Percentiles rank a stretch among this genome's conserved stretches.
Evolutionary conservation across 2,888 invertebrate genomes (phyloP).

Genomic region (Alloscopus bannaensis): DNA sequence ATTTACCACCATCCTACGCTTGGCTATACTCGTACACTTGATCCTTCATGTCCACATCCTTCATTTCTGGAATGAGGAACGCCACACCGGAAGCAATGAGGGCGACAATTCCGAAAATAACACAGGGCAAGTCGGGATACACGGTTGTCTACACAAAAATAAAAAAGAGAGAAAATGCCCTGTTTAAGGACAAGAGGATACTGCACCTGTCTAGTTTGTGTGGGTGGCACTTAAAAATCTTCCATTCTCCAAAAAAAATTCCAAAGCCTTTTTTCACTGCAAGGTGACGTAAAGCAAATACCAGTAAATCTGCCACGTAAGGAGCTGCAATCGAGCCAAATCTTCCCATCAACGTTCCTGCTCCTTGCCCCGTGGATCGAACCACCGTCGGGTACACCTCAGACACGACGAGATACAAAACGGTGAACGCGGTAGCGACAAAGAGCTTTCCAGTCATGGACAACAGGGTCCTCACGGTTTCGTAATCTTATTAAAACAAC

Average conservation of each 20-base stretch:
- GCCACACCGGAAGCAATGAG: conserved; percentile 50
- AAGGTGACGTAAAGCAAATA: conserved; percentile 38
- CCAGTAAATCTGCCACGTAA: conserved; percentile 67
- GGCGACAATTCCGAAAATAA: conserved; percentile 65
- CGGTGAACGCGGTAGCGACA: conserved; percentile 63
- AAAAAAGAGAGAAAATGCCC: not conserved
- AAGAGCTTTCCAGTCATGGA: conserved; percentile 70
- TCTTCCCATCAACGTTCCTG: conserved; percentile 65
- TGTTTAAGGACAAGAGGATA: conserved; percentile 4
- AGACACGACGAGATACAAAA: conserved; percentile 67
- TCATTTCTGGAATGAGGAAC: conserved; percentile 67
- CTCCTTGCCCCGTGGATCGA: conserved; percentile 61
- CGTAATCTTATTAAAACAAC: conserved; percentile 33
- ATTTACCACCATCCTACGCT: conserved; percentile 1
- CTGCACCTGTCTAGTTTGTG: not conserved
- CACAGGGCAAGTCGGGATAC: conserved; percentile 62
- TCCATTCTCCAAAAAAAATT: too few relatives aligned
- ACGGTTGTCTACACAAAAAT: not conserved
- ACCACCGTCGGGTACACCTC: conserved; percentile 70
- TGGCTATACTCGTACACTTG: conserved; percentile 32
- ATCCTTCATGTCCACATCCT: conserved; percentile 67
- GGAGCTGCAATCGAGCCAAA: conserved; percentile 69
- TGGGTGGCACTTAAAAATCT: too few relatives aligned
- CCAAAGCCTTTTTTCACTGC: too few relatives aligned
- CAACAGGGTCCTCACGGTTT: conserved; percentile 52